These are phyloP conservation scores for Oostethus manadensis DNA, from an alignment of 2,113 vertebrate species.

Conservation along the genomic window DNA sequence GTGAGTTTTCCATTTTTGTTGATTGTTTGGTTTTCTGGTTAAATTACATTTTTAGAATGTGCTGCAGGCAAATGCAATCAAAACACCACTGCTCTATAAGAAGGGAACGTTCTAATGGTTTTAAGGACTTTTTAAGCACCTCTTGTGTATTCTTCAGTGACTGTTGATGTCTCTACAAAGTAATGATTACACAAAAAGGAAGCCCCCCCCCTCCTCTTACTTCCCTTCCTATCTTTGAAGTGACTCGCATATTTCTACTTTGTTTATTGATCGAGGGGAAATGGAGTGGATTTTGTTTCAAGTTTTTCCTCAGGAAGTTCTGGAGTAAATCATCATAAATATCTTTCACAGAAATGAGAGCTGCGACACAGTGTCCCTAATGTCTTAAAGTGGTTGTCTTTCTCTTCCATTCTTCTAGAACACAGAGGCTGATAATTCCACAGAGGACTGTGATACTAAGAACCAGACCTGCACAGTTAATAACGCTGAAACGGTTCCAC, in stretches of 20 bases:
- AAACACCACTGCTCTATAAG: too few relatives aligned
- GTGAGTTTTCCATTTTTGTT: neutral
- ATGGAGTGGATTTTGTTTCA: slow-evolving; percentile 55
- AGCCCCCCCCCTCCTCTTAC: neutral
- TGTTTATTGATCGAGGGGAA: slow-evolving; percentile 54
- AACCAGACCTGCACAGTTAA: slow-evolving; percentile 67
- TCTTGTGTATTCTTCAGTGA: too few relatives aligned
- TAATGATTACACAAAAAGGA: neutral
- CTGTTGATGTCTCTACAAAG: too few relatives aligned
- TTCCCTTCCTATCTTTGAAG: slow-evolving; percentile 37
- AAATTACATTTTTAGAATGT: too few relatives aligned
- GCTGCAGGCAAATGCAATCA: too few relatives aligned
- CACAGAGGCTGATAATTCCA: slow-evolving; percentile 49
- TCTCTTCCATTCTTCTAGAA: slow-evolving; percentile 30
- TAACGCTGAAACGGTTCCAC: slow-evolving; percentile 62
- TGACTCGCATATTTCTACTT: slow-evolving; percentile 41
- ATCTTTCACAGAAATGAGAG: slow-evolving; percentile 49
- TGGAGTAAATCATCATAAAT: slow-evolving; percentile 62
- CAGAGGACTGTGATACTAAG: slow-evolving; percentile 52
- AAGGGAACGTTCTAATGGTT: too few relatives aligned
- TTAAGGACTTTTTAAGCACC: too few relatives aligned
- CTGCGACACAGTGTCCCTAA: neutral
- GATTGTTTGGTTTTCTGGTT: neutral
- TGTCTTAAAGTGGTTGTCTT: too few relatives aligned
- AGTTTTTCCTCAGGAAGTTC: slow-evolving; percentile 68